These are phyloP conservation scores for Pocillopora damicornis DNA, from an alignment of 64 coral and sea anemone species.

Conservation along the genomic window DNA sequence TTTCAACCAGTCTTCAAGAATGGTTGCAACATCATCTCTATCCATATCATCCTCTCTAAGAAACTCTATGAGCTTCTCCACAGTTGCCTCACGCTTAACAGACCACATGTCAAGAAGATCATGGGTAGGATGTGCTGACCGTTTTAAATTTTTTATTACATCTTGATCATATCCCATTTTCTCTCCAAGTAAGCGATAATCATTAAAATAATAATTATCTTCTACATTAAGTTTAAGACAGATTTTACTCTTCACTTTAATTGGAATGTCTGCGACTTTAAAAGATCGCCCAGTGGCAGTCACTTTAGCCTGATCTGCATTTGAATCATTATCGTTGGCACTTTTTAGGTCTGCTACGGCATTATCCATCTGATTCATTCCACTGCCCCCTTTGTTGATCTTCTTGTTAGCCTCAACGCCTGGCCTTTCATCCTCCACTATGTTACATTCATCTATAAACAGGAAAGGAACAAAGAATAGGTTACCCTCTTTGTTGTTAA, in stretches of 20 bases:
- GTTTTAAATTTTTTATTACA: neutral
- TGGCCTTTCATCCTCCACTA: too few species aligned
- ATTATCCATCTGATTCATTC: neutral
- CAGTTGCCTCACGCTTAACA: neutral
- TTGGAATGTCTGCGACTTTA: neutral
- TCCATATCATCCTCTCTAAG: neutral
- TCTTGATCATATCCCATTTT: neutral
- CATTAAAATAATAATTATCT: neutral
- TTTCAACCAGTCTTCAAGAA: slow-evolving; percentile 7
- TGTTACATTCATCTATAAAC: too few species aligned
- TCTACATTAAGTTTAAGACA: neutral
- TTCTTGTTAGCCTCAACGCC: too few species aligned
- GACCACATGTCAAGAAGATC: slow-evolving; percentile 7
- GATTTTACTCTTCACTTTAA: neutral
- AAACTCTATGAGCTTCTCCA: slow-evolving; percentile 1
- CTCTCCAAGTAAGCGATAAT: slow-evolving; percentile 27
- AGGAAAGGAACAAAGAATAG: too few species aligned
- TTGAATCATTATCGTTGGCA: neutral
- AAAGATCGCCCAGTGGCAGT: neutral
- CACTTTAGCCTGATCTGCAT: neutral
- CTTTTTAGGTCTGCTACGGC: neutral
- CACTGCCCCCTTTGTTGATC: neutral
- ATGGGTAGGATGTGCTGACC: neutral
- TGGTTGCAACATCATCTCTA: neutral
- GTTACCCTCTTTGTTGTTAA: too few species aligned